Conservation (phyloP, 2,888 invertebrate species). For the Chaitophorus viminalis region DNA sequence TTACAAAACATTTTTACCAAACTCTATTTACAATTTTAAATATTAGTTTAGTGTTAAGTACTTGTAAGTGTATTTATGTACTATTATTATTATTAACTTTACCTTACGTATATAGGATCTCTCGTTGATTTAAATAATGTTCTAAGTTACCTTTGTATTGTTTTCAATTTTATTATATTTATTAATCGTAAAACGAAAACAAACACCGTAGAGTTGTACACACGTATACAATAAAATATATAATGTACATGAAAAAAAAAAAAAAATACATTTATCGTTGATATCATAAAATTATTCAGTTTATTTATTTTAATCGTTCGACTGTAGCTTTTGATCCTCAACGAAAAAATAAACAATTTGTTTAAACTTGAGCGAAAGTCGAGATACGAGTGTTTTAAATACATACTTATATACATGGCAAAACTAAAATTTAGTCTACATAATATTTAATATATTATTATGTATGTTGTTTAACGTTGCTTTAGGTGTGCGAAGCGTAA, state of each 20-base stretch:
- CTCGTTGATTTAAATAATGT: constrained; percentile 56
- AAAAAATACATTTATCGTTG: constrained; percentile 37
- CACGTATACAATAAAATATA: not conserved
- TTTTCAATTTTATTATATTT: constrained; percentile 49
- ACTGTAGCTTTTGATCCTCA: not conserved
- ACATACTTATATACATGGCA: no score
- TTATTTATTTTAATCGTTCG: not conserved
- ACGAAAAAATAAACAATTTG: not conserved
- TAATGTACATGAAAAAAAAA: not conserved
- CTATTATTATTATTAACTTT: constrained; percentile 21
- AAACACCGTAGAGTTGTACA: constrained; percentile 33
- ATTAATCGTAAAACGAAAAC: constrained; percentile 9
- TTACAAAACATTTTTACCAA: constrained; percentile 18
- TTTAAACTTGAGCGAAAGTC: not conserved
- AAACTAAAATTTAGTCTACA: no score
- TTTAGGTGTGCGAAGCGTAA: not conserved
- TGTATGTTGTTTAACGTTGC: not conserved
- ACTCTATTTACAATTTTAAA: not conserved
- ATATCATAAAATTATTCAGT: not conserved
- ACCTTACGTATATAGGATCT: constrained; percentile 49
- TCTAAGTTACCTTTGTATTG: constrained; percentile 59
- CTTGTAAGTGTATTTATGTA: constrained; percentile 34
- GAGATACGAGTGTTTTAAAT: not conserved
- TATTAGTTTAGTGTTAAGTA: constrained; percentile 52
- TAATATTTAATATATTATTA: not conserved